A percentile compares a stretch with the other conserved stretches of the same genome.
These are phyloP conservation scores for Hyles vespertilio DNA, from an alignment of 1,140 invertebrate genomes.

Conservation along the genomic window DNA sequence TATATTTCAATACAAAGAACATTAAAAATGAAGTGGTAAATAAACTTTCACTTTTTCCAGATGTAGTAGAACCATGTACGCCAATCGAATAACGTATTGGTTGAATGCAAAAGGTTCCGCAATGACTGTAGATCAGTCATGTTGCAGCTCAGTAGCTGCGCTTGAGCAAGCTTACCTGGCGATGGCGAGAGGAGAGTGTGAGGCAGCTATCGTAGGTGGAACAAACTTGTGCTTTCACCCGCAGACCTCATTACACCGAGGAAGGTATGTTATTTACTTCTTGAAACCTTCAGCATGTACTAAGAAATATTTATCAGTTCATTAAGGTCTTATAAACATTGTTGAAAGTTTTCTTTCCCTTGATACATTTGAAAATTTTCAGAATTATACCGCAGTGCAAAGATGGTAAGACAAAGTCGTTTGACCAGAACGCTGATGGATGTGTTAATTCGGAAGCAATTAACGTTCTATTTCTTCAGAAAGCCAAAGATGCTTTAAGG, in stretches of 20 bases:
- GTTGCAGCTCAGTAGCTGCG: constrained; percentile 91
- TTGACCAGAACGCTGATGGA: constrained; percentile 13
- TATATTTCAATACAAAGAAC: too few relatives aligned
- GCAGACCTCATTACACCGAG: constrained; percentile 88
- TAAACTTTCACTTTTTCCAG: too few relatives aligned
- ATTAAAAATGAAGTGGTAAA: too few relatives aligned
- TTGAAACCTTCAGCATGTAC: too few relatives aligned
- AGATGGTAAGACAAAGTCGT: constrained; percentile 2
- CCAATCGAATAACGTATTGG: too few relatives aligned
- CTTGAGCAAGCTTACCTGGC: too few relatives aligned
- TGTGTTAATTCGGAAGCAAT: too few relatives aligned
- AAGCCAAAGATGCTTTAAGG: too few relatives aligned
- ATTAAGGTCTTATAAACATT: too few relatives aligned
- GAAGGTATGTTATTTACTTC: constrained; percentile 75
- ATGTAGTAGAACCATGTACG: constrained; percentile 90
- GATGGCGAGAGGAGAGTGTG: constrained; percentile 86
- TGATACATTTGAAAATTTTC: not conserved
- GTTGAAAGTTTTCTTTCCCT: not conserved
- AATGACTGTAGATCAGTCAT: constrained; percentile 90
- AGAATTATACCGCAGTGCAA: not conserved
- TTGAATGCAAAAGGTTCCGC: too few relatives aligned
- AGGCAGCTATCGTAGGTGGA: constrained; percentile 91
- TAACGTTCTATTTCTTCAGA: too few relatives aligned
- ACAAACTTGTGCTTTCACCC: constrained; percentile 91
- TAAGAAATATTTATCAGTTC: not conserved